Base-by-base conservation (phyloP, 1,140 invertebrate species). In the Palaemon carinicauda region DNA sequence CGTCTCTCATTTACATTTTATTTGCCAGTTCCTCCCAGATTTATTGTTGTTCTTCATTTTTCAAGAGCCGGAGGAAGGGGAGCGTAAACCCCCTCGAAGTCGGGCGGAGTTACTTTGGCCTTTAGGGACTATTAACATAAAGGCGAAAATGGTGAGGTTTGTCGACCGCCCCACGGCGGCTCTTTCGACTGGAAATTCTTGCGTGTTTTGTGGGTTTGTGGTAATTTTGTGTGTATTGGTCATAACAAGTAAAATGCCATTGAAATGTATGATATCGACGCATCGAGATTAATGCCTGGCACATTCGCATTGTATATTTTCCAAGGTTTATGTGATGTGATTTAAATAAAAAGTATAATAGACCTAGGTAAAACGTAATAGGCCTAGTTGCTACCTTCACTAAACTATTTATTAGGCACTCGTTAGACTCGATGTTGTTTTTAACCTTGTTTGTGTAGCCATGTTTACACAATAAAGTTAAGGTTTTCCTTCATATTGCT, bases 21-120 rank as follows among this genome's bases (percentile, higher is more conserved):
- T 86, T 86, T 86, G 75, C 75, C 78, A 86, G 83, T 86, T 75
- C 56, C 10, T 80, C 83, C 83, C 56, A 86, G 83, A 86, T 86
- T 86, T 86, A 86, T 86, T 86, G 83, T 86, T 86, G 83, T 80
- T 86, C 83, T 86, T 79, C 78, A 86, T 80, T 86, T 86, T 86
- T 86, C 65, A 54, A 71, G 50, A 56, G 51, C 31, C 15, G 27
- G 60, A 60, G 3, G 75, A 54, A 60, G 80, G 21, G 29, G 60
- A 21, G 65, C 12, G 60, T 77, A 31, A 86, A 71, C 75, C 60
- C 60, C n/a, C 7, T 24, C 54, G 29, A 17, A 19, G 12, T 14
- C 15, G 17, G 31, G 24, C 2, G 54, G 33, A 24, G 24, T 41
- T 19, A n/a, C 79, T 41, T 54, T 51, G 69, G 21, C 50, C 27